phyloP scores from a whole-genome alignment of 2,113 vertebrate species.

The Lasiurus borealis region DNA sequence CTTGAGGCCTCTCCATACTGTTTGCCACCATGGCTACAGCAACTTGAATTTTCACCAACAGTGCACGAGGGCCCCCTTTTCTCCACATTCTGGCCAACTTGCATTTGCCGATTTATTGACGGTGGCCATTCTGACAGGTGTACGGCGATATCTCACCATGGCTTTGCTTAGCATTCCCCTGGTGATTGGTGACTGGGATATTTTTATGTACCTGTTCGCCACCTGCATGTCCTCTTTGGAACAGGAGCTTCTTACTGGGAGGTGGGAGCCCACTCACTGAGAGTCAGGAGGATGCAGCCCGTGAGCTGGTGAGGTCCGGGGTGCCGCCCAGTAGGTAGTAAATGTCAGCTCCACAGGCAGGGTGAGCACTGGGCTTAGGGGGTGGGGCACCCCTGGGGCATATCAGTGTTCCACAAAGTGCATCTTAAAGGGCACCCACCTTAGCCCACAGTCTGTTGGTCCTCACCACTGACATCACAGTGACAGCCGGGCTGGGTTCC shows the following conservation, averaged over 20 bases:
- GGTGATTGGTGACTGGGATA: too few relatives aligned
- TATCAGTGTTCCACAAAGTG: background rate
- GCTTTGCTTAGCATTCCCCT: too few relatives aligned
- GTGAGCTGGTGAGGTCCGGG: fast-evolving
- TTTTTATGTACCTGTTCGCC: too few relatives aligned
- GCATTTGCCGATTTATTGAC: background rate
- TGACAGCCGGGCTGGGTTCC: background rate
- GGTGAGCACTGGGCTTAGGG: background rate
- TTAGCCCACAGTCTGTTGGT: too few relatives aligned
- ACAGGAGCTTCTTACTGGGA: background rate
- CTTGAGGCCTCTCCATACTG: background rate
- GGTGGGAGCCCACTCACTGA: background rate
- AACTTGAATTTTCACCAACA: background rate
- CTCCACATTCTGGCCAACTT: background rate
- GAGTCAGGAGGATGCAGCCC: too few relatives aligned
- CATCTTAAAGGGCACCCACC: background rate
- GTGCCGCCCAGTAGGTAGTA: background rate
- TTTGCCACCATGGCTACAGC: background rate
- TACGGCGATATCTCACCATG: background rate
- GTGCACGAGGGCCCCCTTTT: too few relatives aligned
- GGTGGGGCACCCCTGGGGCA: background rate
- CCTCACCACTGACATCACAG: fast-evolving
- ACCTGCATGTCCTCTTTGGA: too few relatives aligned
- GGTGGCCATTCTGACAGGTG: background rate
- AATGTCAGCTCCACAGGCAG: background rate